Conservation (phyloP, 2,888 invertebrate genomes). For the Pardosa pseudoannulata region DNA sequence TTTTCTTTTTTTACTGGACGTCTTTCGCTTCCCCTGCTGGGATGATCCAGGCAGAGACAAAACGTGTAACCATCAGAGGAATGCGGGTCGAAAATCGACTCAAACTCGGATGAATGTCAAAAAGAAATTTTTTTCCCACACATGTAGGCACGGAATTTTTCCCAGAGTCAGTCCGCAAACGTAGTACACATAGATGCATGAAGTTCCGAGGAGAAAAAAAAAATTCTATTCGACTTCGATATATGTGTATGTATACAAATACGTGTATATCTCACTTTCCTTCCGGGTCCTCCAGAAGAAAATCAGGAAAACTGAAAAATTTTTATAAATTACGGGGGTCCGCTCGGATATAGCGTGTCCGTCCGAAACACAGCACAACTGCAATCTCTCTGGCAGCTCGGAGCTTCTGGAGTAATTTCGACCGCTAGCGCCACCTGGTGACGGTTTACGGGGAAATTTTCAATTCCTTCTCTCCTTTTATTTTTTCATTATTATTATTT, state of each 20-base stretch:
- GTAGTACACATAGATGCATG: neutral
- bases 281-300: too few relatives aligned
- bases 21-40: neutral
- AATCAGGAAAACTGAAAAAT: neutral
- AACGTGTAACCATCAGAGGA: neutral
- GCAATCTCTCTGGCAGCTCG: constrained; percentile 10
- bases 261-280: too few relatives aligned
- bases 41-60: neutral
- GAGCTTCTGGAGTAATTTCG: neutral
- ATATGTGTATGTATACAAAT: too few relatives aligned
- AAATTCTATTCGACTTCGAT: neutral
- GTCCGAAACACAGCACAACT: constrained; percentile 19
- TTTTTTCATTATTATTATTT: too few relatives aligned
- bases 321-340: neutral
- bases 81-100: neutral
- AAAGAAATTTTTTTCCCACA: neutral
- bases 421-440: constrained; percentile 27
- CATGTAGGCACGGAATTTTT: neutral
- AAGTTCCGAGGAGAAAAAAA: neutral
- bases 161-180: neutral
- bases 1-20: neutral
- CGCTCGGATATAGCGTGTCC: neutral
- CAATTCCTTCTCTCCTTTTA: too few relatives aligned
- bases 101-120: neutral
- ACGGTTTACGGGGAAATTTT: neutral